Evolutionary conservation across 2,888 invertebrate genomes (phyloP), one percentile per base, ranked within the genome.

Genomic region (Cerceris rybyensis): DNA sequence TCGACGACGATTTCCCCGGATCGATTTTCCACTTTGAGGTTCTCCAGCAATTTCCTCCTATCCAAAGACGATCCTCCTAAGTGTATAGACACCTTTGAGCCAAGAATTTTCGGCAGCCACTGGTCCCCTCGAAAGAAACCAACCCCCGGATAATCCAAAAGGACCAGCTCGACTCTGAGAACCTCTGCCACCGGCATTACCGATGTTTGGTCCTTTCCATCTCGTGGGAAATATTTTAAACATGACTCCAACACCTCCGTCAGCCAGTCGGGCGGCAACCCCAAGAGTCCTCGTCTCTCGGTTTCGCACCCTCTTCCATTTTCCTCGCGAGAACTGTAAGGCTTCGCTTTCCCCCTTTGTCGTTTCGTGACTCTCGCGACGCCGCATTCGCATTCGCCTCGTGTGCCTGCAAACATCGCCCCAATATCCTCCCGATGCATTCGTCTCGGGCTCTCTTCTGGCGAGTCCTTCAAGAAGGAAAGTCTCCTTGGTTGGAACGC

Each of bases 341-440:
- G 11, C 46, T 11, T 8, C 46, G 61, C 63, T 59, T 49, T 68
- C 67, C 73, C 67, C 82, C 85, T 80, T 84, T 84, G 80, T 81
- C 80, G 77, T 77, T 78, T 58, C 76, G 70, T 39, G 77, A 75
- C 69, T 49, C 69, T 42, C 60, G 65, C 60, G 41, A 55, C 58
- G 60, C 69, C 78, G 79, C 78, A 80, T 82, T 82, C 78, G 70
- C 65, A 81, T 80, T 81, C 79, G 78, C 79, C 65, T 64, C 77
- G 52, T 59, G 65, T 73, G 78, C 75, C 73, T 72, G 65, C 52
- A 55, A 55, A 75, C 70, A 58, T 61, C 64, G 17, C 13, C 14
- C 68, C 68, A 69, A 75, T 69, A 75, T 70, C 78, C 49, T 43
- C 9, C n/a, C 7, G 9, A 50, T n/a, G 14, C 60, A 49, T 11